Conservation (phyloP, 2,888 invertebrate species). For the Nowickia ferox region DNA sequence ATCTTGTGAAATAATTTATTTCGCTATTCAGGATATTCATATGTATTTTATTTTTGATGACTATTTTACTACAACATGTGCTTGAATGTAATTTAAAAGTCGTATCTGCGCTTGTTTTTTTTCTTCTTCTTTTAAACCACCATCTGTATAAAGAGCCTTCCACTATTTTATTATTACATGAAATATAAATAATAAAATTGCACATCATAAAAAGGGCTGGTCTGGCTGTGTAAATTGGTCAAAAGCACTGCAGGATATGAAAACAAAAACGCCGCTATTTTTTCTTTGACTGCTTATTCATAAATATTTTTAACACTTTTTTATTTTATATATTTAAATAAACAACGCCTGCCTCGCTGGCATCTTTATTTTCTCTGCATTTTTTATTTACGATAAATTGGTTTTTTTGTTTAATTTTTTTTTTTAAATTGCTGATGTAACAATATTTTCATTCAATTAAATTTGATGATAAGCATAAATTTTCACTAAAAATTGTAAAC, state of each 20-base stretch:
- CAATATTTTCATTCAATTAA: conserved; percentile 82
- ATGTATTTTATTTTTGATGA: not conserved
- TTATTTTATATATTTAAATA: not conserved
- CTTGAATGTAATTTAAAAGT: conserved; percentile 2
- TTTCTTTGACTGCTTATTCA: not conserved
- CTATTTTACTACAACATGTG: not conserved
- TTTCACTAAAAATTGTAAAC: conserved; percentile 67
- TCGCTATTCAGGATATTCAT: not conserved
- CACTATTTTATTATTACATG: conserved; percentile 41
- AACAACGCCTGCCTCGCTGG: not conserved
- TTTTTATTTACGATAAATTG: conserved; percentile 44
- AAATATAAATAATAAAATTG: conserved; percentile 37
- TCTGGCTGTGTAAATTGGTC: not conserved
- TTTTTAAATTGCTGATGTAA: conserved; percentile 61
- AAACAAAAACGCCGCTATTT: not conserved
- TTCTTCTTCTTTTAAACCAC: not conserved
- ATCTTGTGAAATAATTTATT: not conserved
- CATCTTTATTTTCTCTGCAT: not conserved
- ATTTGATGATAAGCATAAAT: conserved; percentile 81
- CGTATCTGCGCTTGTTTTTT: not conserved
- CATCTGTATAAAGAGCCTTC: conserved; percentile 1
- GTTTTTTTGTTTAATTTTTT: conserved; percentile 3
- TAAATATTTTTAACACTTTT: conserved; percentile 6
- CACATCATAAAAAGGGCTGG: not conserved
- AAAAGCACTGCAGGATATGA: conserved; percentile 29